Evolutionary conservation across 53 echinoderm and acorn worm genomes (phyloP).

Genomic region (Mesocentrotus franciscanus): DNA sequence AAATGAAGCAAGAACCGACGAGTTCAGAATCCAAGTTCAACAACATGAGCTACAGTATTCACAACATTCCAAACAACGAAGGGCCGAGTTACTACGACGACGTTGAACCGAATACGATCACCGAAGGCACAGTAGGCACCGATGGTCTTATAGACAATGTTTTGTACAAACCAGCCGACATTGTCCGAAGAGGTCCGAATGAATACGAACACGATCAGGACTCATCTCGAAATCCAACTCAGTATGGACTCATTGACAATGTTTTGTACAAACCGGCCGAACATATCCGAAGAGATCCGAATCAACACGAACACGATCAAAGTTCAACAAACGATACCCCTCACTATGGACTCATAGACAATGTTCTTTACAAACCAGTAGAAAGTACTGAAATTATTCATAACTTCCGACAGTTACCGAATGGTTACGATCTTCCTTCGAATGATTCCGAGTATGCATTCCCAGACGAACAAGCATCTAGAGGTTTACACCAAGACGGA

Average conservation of each 20-base stretch:
- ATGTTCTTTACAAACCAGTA: no score
- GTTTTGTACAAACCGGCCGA: neutral
- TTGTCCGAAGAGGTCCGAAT: neutral
- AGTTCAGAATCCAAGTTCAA: neutral
- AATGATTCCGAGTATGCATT: neutral
- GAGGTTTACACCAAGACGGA: neutral
- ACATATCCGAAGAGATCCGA: neutral
- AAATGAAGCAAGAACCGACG: neutral
- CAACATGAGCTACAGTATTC: no score
- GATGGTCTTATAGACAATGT: neutral
- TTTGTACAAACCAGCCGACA: conserved; percentile 19
- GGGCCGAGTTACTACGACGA: neutral
- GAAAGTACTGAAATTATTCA: no score
- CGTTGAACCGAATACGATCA: neutral
- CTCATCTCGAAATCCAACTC: neutral
- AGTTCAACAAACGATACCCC: no score
- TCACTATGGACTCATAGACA: no score
- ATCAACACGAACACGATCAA: neutral
- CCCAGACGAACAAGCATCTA: neutral
- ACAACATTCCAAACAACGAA: neutral
- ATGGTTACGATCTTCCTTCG: neutral
- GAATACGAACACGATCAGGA: neutral
- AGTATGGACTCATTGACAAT: neutral
- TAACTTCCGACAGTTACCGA: neutral
- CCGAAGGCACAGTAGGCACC: neutral